Evolutionary conservation across 2,888 invertebrate genomes (phyloP), one percentile per base, ranked within the genome.

Genomic region (Schizaphis graminum): DNA sequence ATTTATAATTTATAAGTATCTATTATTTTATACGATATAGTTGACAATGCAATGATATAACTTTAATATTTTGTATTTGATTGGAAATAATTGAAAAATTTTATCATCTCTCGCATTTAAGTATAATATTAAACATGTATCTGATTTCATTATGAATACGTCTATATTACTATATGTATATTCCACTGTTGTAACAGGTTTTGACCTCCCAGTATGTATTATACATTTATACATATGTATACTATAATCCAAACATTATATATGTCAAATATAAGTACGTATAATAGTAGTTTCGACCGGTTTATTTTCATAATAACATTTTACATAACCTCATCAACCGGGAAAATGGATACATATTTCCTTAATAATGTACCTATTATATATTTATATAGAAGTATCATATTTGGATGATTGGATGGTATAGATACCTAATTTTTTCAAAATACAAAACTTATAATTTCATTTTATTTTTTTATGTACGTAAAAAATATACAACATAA

Each of bases 291-390:
- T n/a, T 87, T 49, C 87, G 53, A 88, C 53, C 88, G 88, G 88
- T 88, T 88, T 88, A 49, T 35, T 53, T n/a, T 35, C 53, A 88
- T 88, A 88, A 88, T 88, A 88, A 88, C 53, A 24, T 88, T 88
- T 53, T 53, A 53, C 88, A 88, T 53, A 88, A 88, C 53, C 53
- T 88, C 88, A 24, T 53, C 88, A 53, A 88, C 88, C 24, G n/a
- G 35, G 53, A 88, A 86, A 88, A 88, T n/a, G 7, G 88, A 53
- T 88, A 53, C 53, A n/a, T 21, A 88, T 53, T 67, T 67, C 61
- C 61, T n/a, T 67, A 13, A 67, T 13, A 67, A n/a, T 67, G 4
- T n/a, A n/a, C 16, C 16, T 53, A 61, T 61, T 28, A 28, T 67
- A 13, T 67, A n/a, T 61, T 61, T n/a, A n/a, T n/a, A 3, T 53